These are phyloP conservation scores for Eristalis pertinax DNA, from an alignment of 2,888 invertebrate genomes.

Conservation along the genomic window DNA sequence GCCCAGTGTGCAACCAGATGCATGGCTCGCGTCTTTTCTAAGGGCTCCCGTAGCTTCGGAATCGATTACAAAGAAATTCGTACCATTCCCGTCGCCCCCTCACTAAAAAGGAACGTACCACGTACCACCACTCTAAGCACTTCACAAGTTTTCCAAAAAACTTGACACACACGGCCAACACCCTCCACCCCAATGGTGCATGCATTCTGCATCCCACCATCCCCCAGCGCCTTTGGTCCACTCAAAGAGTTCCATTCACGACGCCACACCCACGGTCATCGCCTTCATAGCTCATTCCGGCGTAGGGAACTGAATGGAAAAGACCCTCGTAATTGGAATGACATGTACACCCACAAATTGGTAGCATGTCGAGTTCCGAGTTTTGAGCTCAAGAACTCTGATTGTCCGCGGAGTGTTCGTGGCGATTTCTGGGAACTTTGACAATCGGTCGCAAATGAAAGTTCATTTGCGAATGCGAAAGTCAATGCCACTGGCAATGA, in stretches of 20 bases:
- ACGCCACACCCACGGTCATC: background rate
- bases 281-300: background rate
- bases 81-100: too few species aligned
- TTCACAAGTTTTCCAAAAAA: too few species aligned
- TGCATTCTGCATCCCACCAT: background rate
- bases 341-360: background rate
- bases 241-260: background rate
- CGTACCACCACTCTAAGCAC: too few species aligned
- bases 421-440: background rate
- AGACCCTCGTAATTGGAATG: background rate
- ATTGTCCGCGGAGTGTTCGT: background rate
- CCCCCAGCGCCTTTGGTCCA: background rate
- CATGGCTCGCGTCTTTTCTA: too few species aligned
- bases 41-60: too few species aligned
- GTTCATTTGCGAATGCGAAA: background rate
- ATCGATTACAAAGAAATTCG: too few species aligned
- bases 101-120: too few species aligned
- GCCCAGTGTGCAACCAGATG: too few species aligned
- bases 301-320: background rate
- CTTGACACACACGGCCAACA: too few species aligned
- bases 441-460: background rate
- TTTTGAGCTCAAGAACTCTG: background rate
- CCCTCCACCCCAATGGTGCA: too few species aligned
- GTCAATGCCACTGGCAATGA: background rate
- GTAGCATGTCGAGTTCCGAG: background rate